Base-by-base conservation (phyloP, 2,797 vertebrate genomes). In the Melanotaenia nigrans region DNA sequence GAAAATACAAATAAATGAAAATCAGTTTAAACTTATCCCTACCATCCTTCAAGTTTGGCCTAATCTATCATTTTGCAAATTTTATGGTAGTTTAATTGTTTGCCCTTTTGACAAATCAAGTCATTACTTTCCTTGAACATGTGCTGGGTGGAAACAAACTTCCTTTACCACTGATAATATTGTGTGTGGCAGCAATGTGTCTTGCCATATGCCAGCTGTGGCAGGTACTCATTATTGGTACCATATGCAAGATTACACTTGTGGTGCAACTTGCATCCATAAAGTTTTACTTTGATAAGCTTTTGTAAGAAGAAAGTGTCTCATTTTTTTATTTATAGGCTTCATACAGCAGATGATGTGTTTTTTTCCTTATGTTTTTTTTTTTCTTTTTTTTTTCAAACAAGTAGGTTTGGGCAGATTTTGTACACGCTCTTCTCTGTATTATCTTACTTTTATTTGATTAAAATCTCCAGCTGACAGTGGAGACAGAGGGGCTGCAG, bases 391-490 rank as follows among this genome's bases (percentile, higher is more conserved):
- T 45, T 18, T 16, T 18, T 20, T 63, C 20, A 59, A 53, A 68
- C 54, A 36, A 47, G 56, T 22, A 33, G 22, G 36, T 73, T 51
- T 7, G 45, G 53, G 49, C 61, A 57, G 71, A 60, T 73, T 74
- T 73, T 47, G 71, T 63, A 77, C 75, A 63, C 53, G 20, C 54
- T 74, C 75, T 42, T 68, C 73, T 71, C 77, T 70, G 71, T 79
- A 79, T 84, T 73, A 73, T 85, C 85, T 85, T 61, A 92, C 88
- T 83, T 90, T 64, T 6, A 77, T 92, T 93, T 94, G 91, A 95
- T 95, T 95, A 95, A 95, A 95, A 94, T 81, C 91, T 94, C 94
- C 92, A 89, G 94, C 94, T 94, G 94, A 85, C 87, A 89, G 80
- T 85, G 90, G 92, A 94, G 93, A 93, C 93, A 82, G 88, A 88